Evolutionary conservation across 2,113 vertebrate species (phyloP).

Genomic region (Oncorhynchus gorbuscha): DNA sequence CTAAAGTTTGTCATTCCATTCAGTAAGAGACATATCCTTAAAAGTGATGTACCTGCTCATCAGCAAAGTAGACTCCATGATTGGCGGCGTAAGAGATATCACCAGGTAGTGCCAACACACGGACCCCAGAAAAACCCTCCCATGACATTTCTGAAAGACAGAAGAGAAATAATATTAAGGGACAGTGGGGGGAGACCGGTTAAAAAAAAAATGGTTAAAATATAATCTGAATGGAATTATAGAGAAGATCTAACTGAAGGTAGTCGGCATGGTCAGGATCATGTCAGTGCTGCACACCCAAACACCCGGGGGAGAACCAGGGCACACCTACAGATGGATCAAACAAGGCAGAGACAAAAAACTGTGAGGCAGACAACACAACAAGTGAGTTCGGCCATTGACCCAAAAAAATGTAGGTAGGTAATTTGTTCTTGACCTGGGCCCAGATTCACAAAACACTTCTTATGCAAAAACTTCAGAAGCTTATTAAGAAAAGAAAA

Average conservation of each 20-base stretch:
- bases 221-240: neutral
- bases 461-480: no score
- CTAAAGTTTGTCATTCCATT: no score
- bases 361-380: no score
- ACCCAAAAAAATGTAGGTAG: no score
- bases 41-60: slow-evolving; percentile 71
- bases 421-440: no score
- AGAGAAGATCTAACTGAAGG: neutral
- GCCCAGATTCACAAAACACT: no score
- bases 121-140: slow-evolving; percentile 81
- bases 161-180: neutral
- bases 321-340: slow-evolving; percentile 76
- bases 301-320: slow-evolving; percentile 85
- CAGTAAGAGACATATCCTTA: no score
- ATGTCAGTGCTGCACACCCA: slow-evolving; percentile 97
- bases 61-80: slow-evolving; percentile 85
- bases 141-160: slow-evolving; percentile 77
- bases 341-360: no score
- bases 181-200: neutral
- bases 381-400: no score
- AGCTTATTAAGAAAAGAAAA: no score
- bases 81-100: slow-evolving; percentile 78
- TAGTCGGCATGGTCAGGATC: slow-evolving; percentile 78
- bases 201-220: neutral
- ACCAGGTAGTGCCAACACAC: slow-evolving; percentile 83